phyloP scores from a whole-genome alignment of 2,888 invertebrate genomes.

The Unio pictorum region DNA sequence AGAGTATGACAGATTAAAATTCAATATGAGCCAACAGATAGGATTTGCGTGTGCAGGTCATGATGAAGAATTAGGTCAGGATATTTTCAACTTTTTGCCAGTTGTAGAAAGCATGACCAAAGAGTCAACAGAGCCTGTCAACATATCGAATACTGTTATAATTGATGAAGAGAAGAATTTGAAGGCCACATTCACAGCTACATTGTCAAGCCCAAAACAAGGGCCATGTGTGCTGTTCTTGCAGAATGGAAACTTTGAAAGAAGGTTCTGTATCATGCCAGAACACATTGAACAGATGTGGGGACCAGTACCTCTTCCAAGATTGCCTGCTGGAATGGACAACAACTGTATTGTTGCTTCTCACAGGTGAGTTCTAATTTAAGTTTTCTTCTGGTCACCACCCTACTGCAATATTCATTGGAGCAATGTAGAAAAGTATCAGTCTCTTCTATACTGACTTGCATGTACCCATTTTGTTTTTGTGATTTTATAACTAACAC shows the following conservation, averaged over 20 bases:
- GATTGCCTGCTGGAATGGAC: conserved; percentile 59
- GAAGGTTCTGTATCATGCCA: conserved; percentile 66
- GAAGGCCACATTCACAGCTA: conserved; percentile 48
- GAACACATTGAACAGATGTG: conserved; percentile 67
- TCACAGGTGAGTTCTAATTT: conserved; percentile 59
- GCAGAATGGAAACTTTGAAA: conserved; percentile 59
- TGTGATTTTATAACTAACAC: too few species aligned
- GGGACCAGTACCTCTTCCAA: conserved; percentile 67
- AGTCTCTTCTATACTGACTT: too few species aligned
- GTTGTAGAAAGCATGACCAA: conserved; percentile 38
- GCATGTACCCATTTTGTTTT: too few species aligned
- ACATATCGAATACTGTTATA: conserved; percentile 32
- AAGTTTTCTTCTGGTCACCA: background rate
- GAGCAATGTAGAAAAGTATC: too few species aligned
- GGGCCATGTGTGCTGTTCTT: conserved; percentile 53
- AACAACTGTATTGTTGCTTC: conserved; percentile 68
- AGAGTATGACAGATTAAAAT: conserved; percentile 63
- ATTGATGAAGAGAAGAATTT: conserved; percentile 43
- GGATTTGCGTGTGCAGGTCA: conserved; percentile 69
- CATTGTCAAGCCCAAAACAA: conserved; percentile 50
- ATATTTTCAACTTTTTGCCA: conserved; percentile 40
- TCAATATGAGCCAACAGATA: conserved; percentile 58
- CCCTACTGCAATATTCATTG: too few species aligned
- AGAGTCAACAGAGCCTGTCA: conserved; percentile 19
- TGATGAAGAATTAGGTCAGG: conserved; percentile 40